These are phyloP conservation scores for Dendrocincla tyrannina DNA, from an alignment of 2,797 vertebrate species.

Conservation along the genomic window DNA sequence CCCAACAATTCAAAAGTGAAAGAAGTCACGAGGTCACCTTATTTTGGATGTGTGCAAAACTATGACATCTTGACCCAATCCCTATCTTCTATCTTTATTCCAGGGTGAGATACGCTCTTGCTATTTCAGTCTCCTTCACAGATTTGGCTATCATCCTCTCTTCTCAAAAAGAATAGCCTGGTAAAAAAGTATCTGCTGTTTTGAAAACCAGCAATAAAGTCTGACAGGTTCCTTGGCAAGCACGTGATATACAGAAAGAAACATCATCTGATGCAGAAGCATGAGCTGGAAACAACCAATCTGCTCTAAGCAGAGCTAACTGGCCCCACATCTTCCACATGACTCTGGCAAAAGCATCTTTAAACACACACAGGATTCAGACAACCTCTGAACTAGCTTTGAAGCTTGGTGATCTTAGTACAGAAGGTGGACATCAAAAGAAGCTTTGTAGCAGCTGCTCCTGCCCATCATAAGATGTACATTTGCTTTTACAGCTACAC, in stretches of 20 bases:
- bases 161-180: neutral
- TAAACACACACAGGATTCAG: neutral
- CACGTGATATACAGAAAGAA: neutral
- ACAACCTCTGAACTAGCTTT: neutral
- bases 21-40: neutral
- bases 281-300: neutral
- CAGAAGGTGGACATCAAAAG: neutral
- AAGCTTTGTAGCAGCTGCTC: neutral
- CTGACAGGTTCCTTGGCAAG: neutral
- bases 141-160: neutral
- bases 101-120: neutral
- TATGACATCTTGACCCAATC: neutral
- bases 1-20: neutral
- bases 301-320: neutral
- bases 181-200: neutral
- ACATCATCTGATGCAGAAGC: neutral
- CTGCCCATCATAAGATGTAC: neutral
- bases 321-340: neutral
- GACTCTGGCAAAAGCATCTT: neutral
- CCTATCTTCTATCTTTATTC: neutral
- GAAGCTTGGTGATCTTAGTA: neutral
- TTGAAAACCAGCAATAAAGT: neutral
- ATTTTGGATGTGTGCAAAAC: neutral
- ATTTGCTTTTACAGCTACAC: neutral
- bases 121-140: neutral